Percentiles rank a stretch among this genome's conserved stretches.
Evolutionary conservation across 2,888 invertebrate species (phyloP).

Genomic region (Cacoxenus indagator): DNA sequence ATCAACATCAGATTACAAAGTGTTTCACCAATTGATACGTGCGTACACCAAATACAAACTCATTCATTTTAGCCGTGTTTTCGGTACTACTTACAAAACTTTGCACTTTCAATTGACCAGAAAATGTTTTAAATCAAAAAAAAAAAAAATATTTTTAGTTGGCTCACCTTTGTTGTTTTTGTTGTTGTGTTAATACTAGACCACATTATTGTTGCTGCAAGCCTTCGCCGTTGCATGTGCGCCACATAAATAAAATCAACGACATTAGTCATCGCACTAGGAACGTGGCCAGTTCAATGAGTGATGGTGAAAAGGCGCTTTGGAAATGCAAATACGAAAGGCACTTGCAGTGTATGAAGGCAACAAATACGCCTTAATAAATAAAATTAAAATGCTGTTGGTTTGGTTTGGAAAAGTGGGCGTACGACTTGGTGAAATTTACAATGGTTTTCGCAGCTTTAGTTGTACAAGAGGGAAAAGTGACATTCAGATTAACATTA

Average conservation of each 20-base stretch:
- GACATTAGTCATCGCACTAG: conserved; percentile 56
- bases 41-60: not conserved
- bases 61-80: not conserved
- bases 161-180: conserved; percentile 9
- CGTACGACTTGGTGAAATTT: conserved; percentile 42
- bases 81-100: conserved; percentile 36
- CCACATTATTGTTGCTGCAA: conserved; percentile 32
- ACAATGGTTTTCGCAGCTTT: conserved; percentile 12
- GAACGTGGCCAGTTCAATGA: conserved; percentile 31
- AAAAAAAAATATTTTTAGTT: too few relatives aligned
- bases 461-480: too few relatives aligned
- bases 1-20: too few relatives aligned
- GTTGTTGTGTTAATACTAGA: conserved; percentile 21
- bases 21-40: too few relatives aligned
- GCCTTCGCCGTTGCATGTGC: conserved; percentile 45
- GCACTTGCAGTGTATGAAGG: conserved; percentile 21
- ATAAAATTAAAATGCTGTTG: conserved; percentile 31
- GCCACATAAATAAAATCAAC: conserved; percentile 56
- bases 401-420: conserved; percentile 45
- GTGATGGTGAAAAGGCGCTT: not conserved
- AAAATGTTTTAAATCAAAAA: not conserved
- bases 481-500: conserved; percentile 16
- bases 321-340: conserved; percentile 41
- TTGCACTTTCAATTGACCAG: conserved; percentile 54
- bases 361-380: conserved; percentile 2